Conservation (phyloP, 2,797 vertebrate genomes). For the Astyanax mexicanus region DNA sequence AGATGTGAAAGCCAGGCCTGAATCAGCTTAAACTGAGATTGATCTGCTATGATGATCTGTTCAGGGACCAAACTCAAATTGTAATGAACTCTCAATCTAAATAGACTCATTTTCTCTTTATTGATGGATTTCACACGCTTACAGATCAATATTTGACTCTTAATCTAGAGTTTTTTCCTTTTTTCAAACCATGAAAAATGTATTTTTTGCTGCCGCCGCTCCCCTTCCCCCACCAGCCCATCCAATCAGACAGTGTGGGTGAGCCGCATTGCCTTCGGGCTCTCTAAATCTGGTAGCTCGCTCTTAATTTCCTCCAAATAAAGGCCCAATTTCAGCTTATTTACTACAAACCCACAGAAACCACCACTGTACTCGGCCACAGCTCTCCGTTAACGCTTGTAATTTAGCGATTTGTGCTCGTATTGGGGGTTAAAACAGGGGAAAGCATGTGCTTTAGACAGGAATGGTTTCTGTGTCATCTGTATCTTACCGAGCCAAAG, state of each 20-base stretch:
- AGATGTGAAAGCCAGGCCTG: too few species aligned
- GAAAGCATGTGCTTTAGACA: conserved; percentile 45
- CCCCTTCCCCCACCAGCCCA: conserved; percentile 25
- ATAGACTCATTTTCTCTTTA: too few species aligned
- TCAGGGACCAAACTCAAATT: too few species aligned
- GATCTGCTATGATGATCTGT: too few species aligned
- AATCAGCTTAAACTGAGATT: too few species aligned
- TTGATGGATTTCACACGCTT: too few species aligned
- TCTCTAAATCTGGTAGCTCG: conserved; percentile 41
- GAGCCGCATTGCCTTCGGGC: conserved; percentile 47
- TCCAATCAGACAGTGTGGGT: conserved; percentile 9
- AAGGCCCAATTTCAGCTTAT: conserved; percentile 53
- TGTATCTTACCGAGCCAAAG: conserved; percentile 28
- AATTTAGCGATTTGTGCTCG: conserved; percentile 54
- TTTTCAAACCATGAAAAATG: background rate
- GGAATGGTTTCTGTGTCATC: conserved; percentile 40
- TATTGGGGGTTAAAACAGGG: conserved; percentile 39
- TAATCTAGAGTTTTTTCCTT: background rate
- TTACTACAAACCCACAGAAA: conserved; percentile 56
- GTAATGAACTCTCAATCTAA: too few species aligned
- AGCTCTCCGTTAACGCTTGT: conserved; percentile 34
- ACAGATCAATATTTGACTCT: background rate
- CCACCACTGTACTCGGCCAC: conserved; percentile 44
- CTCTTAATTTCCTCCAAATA: conserved; percentile 42
- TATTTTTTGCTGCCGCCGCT: conserved; percentile 28